Percentiles rank a stretch among this genome's conserved stretches.
Conservation (phyloP, 1,140 invertebrate genomes). For the Matsumurasca onukii region DNA sequence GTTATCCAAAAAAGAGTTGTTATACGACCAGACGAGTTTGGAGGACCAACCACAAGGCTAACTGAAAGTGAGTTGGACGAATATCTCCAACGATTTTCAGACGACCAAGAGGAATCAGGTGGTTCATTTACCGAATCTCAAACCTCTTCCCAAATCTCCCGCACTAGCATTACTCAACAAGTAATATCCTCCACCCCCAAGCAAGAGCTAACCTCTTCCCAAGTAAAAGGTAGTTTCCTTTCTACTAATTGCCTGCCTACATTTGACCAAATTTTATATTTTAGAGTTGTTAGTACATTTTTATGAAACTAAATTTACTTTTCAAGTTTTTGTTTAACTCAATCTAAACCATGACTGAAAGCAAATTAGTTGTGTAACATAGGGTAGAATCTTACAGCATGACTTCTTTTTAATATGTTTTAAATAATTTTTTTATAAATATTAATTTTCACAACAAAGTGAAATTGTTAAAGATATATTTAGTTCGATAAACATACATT, state of each 20-base stretch:
- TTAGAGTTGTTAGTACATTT: no score
- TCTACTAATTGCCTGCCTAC: conserved; percentile 19
- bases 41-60: conserved; percentile 37
- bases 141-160: conserved; percentile 24
- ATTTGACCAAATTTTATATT: conserved; percentile 15
- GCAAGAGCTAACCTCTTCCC: conserved; percentile 33
- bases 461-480: no score
- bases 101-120: conserved; percentile 25
- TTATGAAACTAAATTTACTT: no score
- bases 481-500: no score
- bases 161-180: conserved; percentile 33
- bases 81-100: conserved; percentile 39
- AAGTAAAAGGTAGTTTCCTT: conserved; percentile 39
- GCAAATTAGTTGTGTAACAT: no score
- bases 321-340: no score
- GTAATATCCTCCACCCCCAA: conserved; percentile 32
- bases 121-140: not conserved
- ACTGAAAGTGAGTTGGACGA: conserved; percentile 41
- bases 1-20: conserved; percentile 54
- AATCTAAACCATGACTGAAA: no score
- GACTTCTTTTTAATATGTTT: no score
- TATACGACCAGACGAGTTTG: conserved; percentile 45
- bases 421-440: no score
- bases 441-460: no score
- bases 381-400: no score